phyloP scores from a whole-genome alignment of 2,113 vertebrate species.

The Sorex fumeus region DNA sequence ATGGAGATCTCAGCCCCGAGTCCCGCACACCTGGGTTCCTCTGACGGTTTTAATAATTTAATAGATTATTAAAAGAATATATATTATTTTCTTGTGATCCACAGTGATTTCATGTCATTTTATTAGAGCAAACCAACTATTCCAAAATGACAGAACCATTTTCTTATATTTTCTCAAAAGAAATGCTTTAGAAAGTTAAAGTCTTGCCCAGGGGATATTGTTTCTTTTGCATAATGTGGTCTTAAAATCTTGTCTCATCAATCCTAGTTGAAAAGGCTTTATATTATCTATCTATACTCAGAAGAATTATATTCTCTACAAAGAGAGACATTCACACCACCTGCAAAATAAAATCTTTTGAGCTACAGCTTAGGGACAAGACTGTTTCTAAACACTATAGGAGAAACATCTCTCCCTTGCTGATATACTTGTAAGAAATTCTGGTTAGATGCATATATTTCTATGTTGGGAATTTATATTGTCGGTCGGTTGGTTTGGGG shows the following conservation, averaged over 20 bases:
- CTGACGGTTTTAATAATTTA: too few species aligned
- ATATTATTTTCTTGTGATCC: background rate
- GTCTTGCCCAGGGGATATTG: background rate
- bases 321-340: background rate
- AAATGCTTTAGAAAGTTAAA: background rate
- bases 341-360: background rate
- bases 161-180: background rate
- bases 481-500: too few species aligned
- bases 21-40: too few species aligned
- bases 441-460: background rate
- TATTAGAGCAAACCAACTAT: background rate
- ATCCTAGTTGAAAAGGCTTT: background rate
- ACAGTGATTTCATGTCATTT: conserved; percentile 1
- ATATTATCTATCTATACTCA: background rate
- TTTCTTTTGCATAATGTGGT: background rate
- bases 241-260: background rate
- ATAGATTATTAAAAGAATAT: too few species aligned
- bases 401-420: background rate
- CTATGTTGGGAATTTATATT: background rate
- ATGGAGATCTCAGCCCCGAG: too few species aligned
- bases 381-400: background rate
- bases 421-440: background rate
- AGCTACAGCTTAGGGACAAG: background rate
- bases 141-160: background rate
- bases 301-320: background rate